These are phyloP conservation scores for Bradypus variegatus DNA, from an alignment of 2,797 vertebrate genomes.

Conservation along the genomic window DNA sequence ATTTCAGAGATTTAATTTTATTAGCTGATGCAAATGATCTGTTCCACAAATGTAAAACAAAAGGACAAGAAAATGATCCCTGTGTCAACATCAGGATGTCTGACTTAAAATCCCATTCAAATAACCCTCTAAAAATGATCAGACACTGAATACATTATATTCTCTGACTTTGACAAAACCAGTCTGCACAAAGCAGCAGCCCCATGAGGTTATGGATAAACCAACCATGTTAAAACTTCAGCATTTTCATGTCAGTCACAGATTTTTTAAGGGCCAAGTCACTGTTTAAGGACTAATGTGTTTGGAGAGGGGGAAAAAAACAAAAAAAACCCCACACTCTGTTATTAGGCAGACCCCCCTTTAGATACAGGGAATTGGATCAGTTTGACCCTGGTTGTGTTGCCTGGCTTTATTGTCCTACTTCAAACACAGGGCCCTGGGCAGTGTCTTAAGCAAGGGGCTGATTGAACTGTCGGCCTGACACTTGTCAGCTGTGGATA, in stretches of 20 bases:
- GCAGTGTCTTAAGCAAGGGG: conserved; percentile 70
- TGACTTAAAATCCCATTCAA: conserved; percentile 57
- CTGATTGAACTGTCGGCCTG: conserved; percentile 73
- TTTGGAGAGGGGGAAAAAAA: conserved; percentile 64
- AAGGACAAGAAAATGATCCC: conserved; percentile 60
- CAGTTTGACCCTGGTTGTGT: conserved; percentile 73
- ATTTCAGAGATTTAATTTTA: conserved; percentile 70
- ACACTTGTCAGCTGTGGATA: conserved; percentile 74
- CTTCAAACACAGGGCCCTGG: conserved; percentile 70
- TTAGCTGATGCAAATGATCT: conserved; percentile 64
- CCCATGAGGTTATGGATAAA: conserved; percentile 63
- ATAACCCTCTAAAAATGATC: conserved; percentile 25
- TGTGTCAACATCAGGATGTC: conserved; percentile 36
- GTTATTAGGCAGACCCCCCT: conserved; percentile 72
- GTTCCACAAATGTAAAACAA: conserved; percentile 66
- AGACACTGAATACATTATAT: conserved; percentile 51
- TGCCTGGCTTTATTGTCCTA: conserved; percentile 69
- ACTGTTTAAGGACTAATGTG: conserved; percentile 70
- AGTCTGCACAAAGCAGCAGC: conserved; percentile 56
- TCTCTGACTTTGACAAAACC: conserved; percentile 58
- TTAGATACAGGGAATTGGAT: conserved; percentile 68
- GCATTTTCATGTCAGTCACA: conserved; percentile 66
- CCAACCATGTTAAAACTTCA: conserved; percentile 60
- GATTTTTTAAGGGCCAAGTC: conserved; percentile 67
- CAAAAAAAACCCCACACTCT: neutral